These are phyloP conservation scores for Brachionus koreanus DNA, from an alignment of 1,140 invertebrate genomes.

Conservation along the genomic window DNA sequence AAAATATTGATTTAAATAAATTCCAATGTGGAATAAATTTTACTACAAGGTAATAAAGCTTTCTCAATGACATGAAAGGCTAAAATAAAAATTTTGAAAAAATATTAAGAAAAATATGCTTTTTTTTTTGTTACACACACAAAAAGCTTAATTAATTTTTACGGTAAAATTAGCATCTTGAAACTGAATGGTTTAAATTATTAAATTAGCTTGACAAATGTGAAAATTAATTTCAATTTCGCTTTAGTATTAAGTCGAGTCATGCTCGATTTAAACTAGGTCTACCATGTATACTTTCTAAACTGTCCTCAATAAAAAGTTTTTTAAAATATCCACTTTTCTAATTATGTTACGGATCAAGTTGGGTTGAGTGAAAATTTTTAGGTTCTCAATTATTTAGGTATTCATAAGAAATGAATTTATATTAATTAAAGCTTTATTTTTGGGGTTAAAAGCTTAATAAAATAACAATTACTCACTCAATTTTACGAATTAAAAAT, in stretches of 20 bases:
- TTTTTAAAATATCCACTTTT: neutral
- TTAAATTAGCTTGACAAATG: neutral
- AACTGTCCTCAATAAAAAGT: neutral
- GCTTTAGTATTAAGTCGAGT: neutral
- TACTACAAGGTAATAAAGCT: neutral
- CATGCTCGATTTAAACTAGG: neutral
- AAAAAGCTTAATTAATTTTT: too few relatives aligned
- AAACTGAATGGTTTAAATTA: neutral
- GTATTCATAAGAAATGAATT: neutral
- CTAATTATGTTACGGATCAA: neutral
- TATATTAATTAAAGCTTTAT: neutral
- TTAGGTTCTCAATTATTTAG: neutral
- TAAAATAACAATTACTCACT: neutral
- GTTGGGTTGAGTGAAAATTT: neutral
- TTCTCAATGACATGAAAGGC: neutral
- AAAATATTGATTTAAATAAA: neutral
- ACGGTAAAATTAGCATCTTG: too few relatives aligned
- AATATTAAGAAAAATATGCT: neutral
- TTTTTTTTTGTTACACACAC: neutral
- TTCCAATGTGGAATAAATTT: neutral
- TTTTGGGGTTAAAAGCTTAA: neutral
- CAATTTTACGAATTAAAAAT: neutral
- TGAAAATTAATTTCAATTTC: neutral
- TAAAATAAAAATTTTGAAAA: neutral
- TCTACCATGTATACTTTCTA: neutral